Conservation (phyloP, 1,140 invertebrate species). For the Euglossa dilemma region DNA sequence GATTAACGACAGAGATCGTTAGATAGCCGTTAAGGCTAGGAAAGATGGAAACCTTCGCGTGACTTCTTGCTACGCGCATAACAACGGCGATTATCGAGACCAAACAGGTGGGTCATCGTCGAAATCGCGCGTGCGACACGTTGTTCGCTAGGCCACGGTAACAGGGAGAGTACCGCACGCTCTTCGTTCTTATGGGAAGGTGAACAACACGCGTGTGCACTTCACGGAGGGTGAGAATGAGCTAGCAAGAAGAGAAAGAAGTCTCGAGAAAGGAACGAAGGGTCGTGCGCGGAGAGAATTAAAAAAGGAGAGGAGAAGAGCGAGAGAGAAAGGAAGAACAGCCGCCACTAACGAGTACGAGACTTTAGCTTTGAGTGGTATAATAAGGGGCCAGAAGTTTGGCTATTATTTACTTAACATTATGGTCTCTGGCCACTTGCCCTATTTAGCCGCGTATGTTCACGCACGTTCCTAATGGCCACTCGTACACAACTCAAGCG, state of each 20-base stretch:
- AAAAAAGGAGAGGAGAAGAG: slow-evolving; percentile 24
- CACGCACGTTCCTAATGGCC: slow-evolving; percentile 73
- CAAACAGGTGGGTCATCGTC: slow-evolving; percentile 25
- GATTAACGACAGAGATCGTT: too few relatives aligned
- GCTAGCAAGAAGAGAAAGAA: slow-evolving; percentile 45
- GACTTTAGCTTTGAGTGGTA: slow-evolving; percentile 73
- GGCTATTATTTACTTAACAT: slow-evolving; percentile 77
- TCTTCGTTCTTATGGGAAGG: slow-evolving; percentile 11
- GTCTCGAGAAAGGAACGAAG: slow-evolving; percentile 49
- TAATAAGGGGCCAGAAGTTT: slow-evolving; percentile 73
- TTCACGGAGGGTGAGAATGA: slow-evolving; percentile 56
- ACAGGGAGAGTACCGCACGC: neutral
- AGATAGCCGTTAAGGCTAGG: too few relatives aligned
- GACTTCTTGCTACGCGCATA: neutral
- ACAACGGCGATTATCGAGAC: neutral
- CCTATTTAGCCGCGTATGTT: slow-evolving; percentile 57
- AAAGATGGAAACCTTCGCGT: too few relatives aligned
- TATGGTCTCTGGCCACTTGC: slow-evolving; percentile 69
- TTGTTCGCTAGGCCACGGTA: neutral
- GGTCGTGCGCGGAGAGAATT: slow-evolving; percentile 62
- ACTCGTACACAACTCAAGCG: slow-evolving; percentile 68
- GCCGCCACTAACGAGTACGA: slow-evolving; percentile 69
- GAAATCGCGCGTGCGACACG: neutral
- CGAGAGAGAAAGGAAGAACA: neutral
- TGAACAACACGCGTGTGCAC: slow-evolving; percentile 42